These are phyloP conservation scores for Nesidiocoris tenuis DNA, from an alignment of 2,888 invertebrate species.

Conservation along the genomic window DNA sequence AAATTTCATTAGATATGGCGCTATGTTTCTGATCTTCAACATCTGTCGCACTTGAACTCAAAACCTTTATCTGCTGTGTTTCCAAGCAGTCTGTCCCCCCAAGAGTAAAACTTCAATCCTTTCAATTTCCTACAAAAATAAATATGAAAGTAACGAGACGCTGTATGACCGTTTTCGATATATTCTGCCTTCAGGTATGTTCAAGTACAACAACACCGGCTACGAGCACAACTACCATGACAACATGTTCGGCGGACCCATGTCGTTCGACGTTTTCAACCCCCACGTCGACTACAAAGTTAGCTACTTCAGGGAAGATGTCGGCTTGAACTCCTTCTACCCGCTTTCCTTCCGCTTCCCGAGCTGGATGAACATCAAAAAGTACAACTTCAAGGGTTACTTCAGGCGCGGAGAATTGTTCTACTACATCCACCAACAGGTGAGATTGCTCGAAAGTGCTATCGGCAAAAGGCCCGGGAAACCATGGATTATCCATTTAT, in stretches of 20 bases:
- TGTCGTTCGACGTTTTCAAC: conserved; percentile 29
- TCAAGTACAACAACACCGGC: conserved; percentile 48
- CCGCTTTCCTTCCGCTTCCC: conserved; percentile 67
- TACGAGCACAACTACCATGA: conserved; percentile 47
- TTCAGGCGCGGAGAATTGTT: conserved; percentile 48
- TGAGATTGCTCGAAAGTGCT: neutral
- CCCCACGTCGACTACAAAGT: conserved; percentile 59
- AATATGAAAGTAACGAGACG: too few species aligned
- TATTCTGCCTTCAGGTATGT: conserved; percentile 26
- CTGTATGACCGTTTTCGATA: too few species aligned
- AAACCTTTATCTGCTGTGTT: too few species aligned
- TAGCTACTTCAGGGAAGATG: conserved; percentile 72
- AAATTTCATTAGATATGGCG: too few species aligned
- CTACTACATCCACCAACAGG: conserved; percentile 62
- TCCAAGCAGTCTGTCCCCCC: too few species aligned
- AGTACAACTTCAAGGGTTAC: conserved; percentile 45
- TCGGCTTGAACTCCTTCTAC: conserved; percentile 62
- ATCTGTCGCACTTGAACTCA: too few species aligned
- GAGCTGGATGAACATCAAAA: conserved; percentile 44
- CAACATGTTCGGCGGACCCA: conserved; percentile 41
- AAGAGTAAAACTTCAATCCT: too few species aligned
- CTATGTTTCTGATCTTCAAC: too few species aligned
- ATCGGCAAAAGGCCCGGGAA: neutral
- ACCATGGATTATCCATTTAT: conserved; percentile 9
- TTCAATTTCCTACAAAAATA: too few species aligned